Percentiles rank a stretch among this genome's conserved stretches.
phyloP scores from a whole-genome alignment of 2,888 invertebrate species.

The Cataglyphis albicans region DNA sequence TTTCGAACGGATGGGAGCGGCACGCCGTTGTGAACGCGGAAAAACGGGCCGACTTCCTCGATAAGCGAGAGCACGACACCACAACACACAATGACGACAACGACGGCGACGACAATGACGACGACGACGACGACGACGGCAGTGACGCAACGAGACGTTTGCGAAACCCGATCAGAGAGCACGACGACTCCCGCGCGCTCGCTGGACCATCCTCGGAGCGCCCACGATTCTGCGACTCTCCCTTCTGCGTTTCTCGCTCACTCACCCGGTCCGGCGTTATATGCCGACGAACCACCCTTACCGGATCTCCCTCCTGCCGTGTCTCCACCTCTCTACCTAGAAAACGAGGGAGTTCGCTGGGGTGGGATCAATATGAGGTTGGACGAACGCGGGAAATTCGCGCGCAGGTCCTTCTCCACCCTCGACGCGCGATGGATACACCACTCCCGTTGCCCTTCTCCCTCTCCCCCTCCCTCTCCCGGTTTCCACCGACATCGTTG shows the following conservation, averaged over 20 bases:
- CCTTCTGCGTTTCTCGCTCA: constrained; percentile 43
- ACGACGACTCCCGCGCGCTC: constrained; percentile 61
- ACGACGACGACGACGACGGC: constrained; percentile 13
- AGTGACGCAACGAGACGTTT: constrained; percentile 27
- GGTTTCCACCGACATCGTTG: constrained; percentile 31
- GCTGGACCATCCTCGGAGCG: constrained; percentile 69
- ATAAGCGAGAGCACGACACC: constrained; percentile 18
- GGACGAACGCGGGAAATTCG: constrained; percentile 85
- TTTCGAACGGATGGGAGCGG: background rate
- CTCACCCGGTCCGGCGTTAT: constrained; percentile 56
- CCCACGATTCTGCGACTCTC: constrained; percentile 67
- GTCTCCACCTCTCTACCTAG: constrained; percentile 54
- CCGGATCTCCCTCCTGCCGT: constrained; percentile 43
- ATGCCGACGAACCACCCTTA: constrained; percentile 73
- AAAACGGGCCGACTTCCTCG: background rate
- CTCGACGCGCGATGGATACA: constrained; percentile 62
- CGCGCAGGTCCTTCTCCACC: constrained; percentile 84
- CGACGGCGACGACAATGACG: constrained; percentile 13
- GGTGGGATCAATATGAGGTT: constrained; percentile 86
- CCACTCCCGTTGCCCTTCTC: constrained; percentile 31
- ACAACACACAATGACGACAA: background rate
- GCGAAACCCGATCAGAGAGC: constrained; percentile 47
- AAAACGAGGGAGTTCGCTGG: constrained; percentile 73
- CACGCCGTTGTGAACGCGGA: background rate
- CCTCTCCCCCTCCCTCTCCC: background rate